Evolutionary conservation across 2,888 invertebrate genomes (phyloP), one percentile per base, ranked within the genome.

Genomic region (Dolichomitus sp.): DNA sequence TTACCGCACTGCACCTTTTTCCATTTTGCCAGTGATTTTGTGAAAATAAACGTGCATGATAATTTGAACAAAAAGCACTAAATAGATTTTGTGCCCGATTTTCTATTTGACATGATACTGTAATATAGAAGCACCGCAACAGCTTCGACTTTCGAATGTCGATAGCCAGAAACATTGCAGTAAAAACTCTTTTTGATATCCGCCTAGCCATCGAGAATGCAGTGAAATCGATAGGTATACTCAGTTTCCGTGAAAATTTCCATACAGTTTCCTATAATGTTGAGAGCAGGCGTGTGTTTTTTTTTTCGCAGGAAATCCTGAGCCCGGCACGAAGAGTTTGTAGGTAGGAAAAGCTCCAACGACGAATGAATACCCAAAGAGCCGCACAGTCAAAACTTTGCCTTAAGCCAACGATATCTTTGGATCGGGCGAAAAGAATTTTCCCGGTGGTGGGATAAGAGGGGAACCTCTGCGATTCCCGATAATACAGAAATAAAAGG

Each of bases 401-500:
- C 68, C 54, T 52, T 61, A 37, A 70, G 74, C 65, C 69, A 70
- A 70, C 68, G 78, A 76, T 74, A 74, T 79, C 70, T 42, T 37
- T 33, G 54, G 61, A 69, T 45, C 45, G 54, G 14, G 40, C 37
- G 33, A 63, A 54, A 14, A 69, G 45, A 65, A 19, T 70, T 42
- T 70, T 68, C 65, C 14, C 9, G 30, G 37, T 30, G n/a, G 42
- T 27, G 65, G 70, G 70, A 74, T 23, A 70, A 37, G 61, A 70
- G 48, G 57, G 48, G 63, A 76, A 48, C 33, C 54, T 27, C 68
- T 48, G 72, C 66, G 68, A 80, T 83, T 52, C n/a, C 12, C 54
- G 76, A 69, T 83, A 80, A 83, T 80, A 80, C 83, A 61, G 73
- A 77, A 83, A 80, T 83, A 83, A 76, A 83, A 73, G 72, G 76